Evolutionary conservation across 2,797 vertebrate genomes (phyloP), one percentile per base, ranked within the genome.

Genomic region (Delichon dasypus): DNA sequence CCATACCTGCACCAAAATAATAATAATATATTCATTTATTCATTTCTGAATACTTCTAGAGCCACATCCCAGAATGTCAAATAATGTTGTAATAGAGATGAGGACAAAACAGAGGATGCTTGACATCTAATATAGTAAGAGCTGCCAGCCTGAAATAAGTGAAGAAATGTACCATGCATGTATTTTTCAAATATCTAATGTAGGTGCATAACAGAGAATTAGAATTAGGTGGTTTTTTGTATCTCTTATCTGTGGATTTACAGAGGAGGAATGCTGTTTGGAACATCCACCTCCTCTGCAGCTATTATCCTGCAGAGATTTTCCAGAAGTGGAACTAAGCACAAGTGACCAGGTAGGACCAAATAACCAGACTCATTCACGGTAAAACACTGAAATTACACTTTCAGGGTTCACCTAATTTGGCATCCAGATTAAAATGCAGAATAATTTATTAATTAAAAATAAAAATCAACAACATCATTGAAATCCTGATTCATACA

Each of bases 111-210:
- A 96, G 96, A 73, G 92, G 79, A 95, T 95, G 70, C 76, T 91
- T 96, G 91, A 97, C 94, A 97, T 85, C 72, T 94, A 88, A 96
- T 96, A 97, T 58, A 93, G 78, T 85, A 94, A 93, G 62, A 96
- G 70, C 53, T 96, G 91, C 57, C 81, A 95, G 82, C 73, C 66
- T 96, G 85, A 95, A 97, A 85, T 88, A 94, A 92, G 62, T 85
- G 71, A 94, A 84, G 74, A 96, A 90, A 67, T 58, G 40, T 96
- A 92, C 44, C 50, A 78, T 29, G 54, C 15, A 66, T 60, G 40
- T 25, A 34, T 87, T 95, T 91, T 88, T 70, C 53, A 82, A 82
- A 40, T 44, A 60, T 47, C 30, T 65, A 32, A 50, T 3, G 48
- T 44, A 75, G 42, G 54, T 94, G 81, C 55, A 27, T 16, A 94